Evolutionary conservation across 2,797 vertebrate species (phyloP).

Genomic region (Gallinago nigripennis): DNA sequence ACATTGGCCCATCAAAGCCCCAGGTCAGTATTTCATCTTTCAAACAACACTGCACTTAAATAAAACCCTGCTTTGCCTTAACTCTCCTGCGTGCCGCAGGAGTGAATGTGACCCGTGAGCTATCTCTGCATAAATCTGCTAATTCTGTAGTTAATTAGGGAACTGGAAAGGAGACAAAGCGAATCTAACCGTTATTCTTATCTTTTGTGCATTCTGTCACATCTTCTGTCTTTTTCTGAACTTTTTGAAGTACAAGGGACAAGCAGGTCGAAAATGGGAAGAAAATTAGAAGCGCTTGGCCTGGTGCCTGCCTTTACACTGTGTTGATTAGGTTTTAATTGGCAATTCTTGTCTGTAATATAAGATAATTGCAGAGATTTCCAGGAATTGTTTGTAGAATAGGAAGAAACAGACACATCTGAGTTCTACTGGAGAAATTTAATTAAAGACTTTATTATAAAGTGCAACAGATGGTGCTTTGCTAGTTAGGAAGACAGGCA

Average conservation of each 20-base stretch:
- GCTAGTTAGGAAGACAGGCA: neutral
- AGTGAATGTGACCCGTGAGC: neutral
- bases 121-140: neutral
- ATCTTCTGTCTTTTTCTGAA: neutral
- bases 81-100: accelerated
- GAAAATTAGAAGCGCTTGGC: constrained; percentile 33
- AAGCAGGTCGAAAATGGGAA: neutral
- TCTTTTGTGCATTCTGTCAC: neutral
- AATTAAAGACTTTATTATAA: constrained; percentile 41
- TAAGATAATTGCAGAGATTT: constrained; percentile 67
- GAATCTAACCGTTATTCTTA: neutral
- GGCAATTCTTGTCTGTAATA: constrained; percentile 68
- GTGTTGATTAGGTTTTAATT: constrained; percentile 71
- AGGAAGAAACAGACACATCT: constrained; percentile 38
- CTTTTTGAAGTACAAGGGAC: constrained; percentile 19
- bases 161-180: neutral
- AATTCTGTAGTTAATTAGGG: neutral
- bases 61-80: neutral
- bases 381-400: constrained; percentile 55
- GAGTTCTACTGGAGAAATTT: constrained; percentile 53
- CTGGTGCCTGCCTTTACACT: constrained; percentile 44
- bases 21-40: neutral
- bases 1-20: neutral
- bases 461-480: constrained; percentile 45
- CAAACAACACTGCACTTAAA: neutral